Conservation (phyloP, 2,888 invertebrate species). For the Tinea pellionella region DNA sequence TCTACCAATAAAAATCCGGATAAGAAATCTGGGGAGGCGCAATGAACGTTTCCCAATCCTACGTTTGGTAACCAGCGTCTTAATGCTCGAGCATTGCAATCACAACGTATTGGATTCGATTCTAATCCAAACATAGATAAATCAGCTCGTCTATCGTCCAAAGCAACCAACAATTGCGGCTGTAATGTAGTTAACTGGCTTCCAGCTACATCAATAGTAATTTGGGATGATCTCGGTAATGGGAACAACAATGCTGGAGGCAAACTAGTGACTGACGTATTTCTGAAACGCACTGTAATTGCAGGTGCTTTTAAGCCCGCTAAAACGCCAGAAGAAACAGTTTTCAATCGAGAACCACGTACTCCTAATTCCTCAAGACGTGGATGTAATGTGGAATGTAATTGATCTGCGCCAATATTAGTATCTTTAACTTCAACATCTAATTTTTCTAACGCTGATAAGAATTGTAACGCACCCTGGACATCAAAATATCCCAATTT, state of each 20-base stretch:
- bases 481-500: slow-evolving; percentile 86
- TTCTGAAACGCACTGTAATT: slow-evolving; percentile 79
- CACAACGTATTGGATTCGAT: slow-evolving; percentile 85
- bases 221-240: slow-evolving; percentile 85
- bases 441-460: slow-evolving; percentile 79
- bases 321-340: slow-evolving; percentile 84
- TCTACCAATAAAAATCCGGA: slow-evolving; percentile 76
- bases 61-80: slow-evolving; percentile 80
- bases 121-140: slow-evolving; percentile 79
- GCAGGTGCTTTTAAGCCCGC: slow-evolving; percentile 82
- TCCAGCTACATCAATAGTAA: slow-evolving; percentile 82
- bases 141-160: slow-evolving; percentile 85
- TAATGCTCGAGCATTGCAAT: slow-evolving; percentile 84
- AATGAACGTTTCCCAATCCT: slow-evolving; percentile 72
- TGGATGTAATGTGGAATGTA: slow-evolving; percentile 83
- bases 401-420: slow-evolving; percentile 82
- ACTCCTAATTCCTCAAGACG: slow-evolving; percentile 79
- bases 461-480: slow-evolving; percentile 82
- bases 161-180: slow-evolving; percentile 80
- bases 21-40: slow-evolving; percentile 78
- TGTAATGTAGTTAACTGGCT: slow-evolving; percentile 81
- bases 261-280: slow-evolving; percentile 81
- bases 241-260: slow-evolving; percentile 89
- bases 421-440: slow-evolving; percentile 90
- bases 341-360: slow-evolving; percentile 78